Evolutionary conservation across 2,797 vertebrate genomes (phyloP), one percentile per base, ranked within the genome.

Genomic region (Halcyon badia): DNA sequence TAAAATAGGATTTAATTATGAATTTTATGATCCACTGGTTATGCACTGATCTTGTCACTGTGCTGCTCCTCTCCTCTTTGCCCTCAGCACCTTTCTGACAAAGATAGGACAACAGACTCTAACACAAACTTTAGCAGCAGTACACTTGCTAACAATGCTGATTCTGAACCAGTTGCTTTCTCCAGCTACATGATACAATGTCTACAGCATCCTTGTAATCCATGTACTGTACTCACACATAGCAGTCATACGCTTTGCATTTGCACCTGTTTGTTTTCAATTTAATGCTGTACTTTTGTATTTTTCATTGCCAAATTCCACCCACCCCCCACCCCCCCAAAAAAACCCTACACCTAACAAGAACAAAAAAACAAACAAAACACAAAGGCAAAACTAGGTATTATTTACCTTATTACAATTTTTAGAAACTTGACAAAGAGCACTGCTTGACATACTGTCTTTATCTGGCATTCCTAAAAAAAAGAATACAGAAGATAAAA

Each of bases 381-480:
- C 58, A 28, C 3, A 56, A 19, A 14, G 9, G 31, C 10, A 87
- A 69, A 92, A 85, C 5, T 15, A 30, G 31, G 31, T 66, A 46
- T 25, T 44, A 83, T 97, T 98, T 99, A 99, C 99, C 99, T 99
- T 99, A 94, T 94, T 98, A 96, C 98, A 98, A 80, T 99, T 98
- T 98, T 99, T 99, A 96, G 99, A 98, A 97, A 98, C 95, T 75
- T 99, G 98, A 78, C 98, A 99, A 95, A 98, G 97, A 26, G 98
- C 97, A 95, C 96, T 98, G 97, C 97, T 98, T 97, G 98, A 99
- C 97, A 99, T 98, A 94, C 98, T 98, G 75, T 99, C 99, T 98
- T 99, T 99, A 98, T 99, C 99, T 61, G 99, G 98, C 98, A 99
- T 98, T 97, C 99, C 99, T 99, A 95, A 72, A 90, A 71, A 95